Evolutionary conservation across 2,888 invertebrate species (phyloP).

Genomic region (Oxyteleia sp.): DNA sequence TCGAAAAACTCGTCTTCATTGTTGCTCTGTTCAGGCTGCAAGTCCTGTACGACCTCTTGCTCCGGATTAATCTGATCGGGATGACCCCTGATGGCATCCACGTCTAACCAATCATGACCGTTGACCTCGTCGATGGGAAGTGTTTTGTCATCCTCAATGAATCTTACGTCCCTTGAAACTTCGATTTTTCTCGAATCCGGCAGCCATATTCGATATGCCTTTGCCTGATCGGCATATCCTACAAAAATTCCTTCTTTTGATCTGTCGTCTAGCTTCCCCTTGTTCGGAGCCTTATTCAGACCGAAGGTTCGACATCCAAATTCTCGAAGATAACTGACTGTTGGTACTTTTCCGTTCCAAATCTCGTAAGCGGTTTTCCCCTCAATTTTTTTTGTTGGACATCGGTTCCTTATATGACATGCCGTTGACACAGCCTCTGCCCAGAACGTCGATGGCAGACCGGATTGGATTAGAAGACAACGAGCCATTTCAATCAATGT

Average conservation of each 20-base stretch:
- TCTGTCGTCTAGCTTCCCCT: conserved; percentile 4
- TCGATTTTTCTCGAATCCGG: conserved; percentile 6
- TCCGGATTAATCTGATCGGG: not conserved
- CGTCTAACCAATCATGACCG: not conserved
- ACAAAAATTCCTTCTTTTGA: conserved; percentile 4
- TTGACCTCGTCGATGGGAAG: not conserved
- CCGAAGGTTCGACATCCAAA: conserved; percentile 1
- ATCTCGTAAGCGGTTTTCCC: conserved; percentile 71
- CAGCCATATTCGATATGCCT: conserved; percentile 6
- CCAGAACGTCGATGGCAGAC: conserved; percentile 45
- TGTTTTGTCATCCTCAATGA: not conserved
- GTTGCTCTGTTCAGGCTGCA: not conserved
- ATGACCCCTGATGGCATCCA: not conserved
- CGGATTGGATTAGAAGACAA: conserved; percentile 44
- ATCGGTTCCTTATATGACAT: conserved; percentile 63
- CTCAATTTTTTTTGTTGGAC: conserved; percentile 60
- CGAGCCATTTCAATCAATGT: conserved; percentile 69
- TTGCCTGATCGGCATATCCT: conserved; percentile 13
- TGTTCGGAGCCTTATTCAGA: not conserved
- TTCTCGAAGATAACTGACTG: not conserved
- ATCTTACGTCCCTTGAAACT: conserved; percentile 5
- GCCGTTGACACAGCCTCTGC: conserved; percentile 52
- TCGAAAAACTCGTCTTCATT: not conserved
- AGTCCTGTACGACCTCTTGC: not conserved
- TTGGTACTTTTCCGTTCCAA: conserved; percentile 44